Evolutionary conservation across 2,113 vertebrate genomes (phyloP).

Genomic region (Solea solea): DNA sequence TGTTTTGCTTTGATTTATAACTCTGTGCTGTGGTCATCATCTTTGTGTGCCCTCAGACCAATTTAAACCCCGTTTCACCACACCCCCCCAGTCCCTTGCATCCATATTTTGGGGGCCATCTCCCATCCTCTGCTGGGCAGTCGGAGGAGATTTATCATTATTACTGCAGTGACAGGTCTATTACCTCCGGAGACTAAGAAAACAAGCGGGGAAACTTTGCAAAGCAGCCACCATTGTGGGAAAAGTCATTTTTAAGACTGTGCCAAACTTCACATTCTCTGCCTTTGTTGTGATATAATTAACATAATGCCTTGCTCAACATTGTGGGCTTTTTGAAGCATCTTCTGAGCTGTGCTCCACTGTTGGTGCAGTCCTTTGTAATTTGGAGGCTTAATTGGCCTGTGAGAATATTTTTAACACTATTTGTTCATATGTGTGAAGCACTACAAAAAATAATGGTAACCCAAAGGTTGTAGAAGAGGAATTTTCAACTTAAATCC

Average conservation of each 20-base stretch:
- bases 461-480: slow-evolving; percentile 11
- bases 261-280: slow-evolving; percentile 41
- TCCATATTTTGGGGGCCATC: slow-evolving; percentile 64
- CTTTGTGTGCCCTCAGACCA: slow-evolving; percentile 45
- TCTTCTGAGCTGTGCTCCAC: slow-evolving; percentile 7
- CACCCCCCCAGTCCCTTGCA: slow-evolving; percentile 31
- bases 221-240: slow-evolving; percentile 52
- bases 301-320: slow-evolving; percentile 35
- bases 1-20: slow-evolving; percentile 68
- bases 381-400: slow-evolving; percentile 20
- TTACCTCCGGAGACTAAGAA: slow-evolving; percentile 75
- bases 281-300: slow-evolving; percentile 41
- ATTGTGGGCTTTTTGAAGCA: slow-evolving; percentile 10
- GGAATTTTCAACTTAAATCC: slow-evolving; percentile 34
- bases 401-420: slow-evolving; percentile 16
- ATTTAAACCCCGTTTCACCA: slow-evolving; percentile 54
- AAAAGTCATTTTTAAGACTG: slow-evolving; percentile 60
- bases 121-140: slow-evolving; percentile 48
- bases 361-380: slow-evolving; percentile 1
- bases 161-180: slow-evolving; percentile 80
- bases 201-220: slow-evolving; percentile 68
- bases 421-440: background rate
- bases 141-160: slow-evolving; percentile 78
- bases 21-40: slow-evolving; percentile 50
- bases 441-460: slow-evolving; percentile 1